Base-by-base conservation (phyloP, 1,140 invertebrate genomes). In the Calliphora vicina region DNA sequence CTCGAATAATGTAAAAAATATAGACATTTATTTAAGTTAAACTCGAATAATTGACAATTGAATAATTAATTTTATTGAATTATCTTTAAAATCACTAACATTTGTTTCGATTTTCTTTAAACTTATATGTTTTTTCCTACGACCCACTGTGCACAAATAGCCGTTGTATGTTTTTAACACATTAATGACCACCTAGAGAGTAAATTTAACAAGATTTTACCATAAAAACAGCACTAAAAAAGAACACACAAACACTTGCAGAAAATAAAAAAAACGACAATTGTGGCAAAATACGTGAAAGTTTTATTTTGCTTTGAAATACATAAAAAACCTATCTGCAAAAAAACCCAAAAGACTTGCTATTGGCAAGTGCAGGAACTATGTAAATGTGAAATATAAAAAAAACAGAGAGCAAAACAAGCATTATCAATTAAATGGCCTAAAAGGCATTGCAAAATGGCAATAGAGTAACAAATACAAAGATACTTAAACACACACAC, bases 191-290 rank as follows among this genome's bases (percentile, higher is more conserved):
- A 12, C 61, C 61, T 67, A 67, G 61, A 67, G 61, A 67, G 20
- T 23, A 8, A 23, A 67, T 67, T 67, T 67, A 67, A 67, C 61
- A 67, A 67, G 61, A 67, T 67, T 67, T 67, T 67, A 67, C 61
- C 20, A 67, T 67, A 67, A 67, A 67, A 67, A 67, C 15, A 50
- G 17, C 20, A 23, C n/a, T 67, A 67, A 23, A 67, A 25, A 67
- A 67, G 1, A 20, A 25, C n/a, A 67, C 5, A 15, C 15, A n/a
- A 57, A 57, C n/a, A 57, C n/a, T n/a, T n/a, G 23, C 17, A 67
- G 8, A 57, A 12, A 57, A 57, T 57, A 57, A 57, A 15, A 67
- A 67, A 25, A 4, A 23, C 17, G 61, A 25, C 9, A 67, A 67
- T 67, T 67, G 61, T 67, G 1, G 61, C 61, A 67, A 67, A 57